These are phyloP conservation scores for Caenorhabditis uteleia DNA, from an alignment of 2,888 invertebrate genomes.

Conservation along the genomic window DNA sequence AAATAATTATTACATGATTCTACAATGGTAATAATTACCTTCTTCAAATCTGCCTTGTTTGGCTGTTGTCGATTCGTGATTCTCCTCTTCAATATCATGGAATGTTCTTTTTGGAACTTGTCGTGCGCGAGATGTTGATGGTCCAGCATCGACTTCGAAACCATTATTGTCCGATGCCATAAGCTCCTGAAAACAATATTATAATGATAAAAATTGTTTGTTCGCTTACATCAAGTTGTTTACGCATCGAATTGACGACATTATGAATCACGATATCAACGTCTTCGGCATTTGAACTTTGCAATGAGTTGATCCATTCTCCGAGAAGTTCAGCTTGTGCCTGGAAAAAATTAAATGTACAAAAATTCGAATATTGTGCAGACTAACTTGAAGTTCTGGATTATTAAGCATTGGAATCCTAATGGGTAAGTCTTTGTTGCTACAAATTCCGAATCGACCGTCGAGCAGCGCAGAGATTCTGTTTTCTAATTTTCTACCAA, in stretches of 20 bases:
- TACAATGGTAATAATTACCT: no score
- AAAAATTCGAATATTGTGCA: no score
- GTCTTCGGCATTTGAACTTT: constrained; percentile 10
- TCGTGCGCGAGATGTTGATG: neutral
- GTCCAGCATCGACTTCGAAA: neutral
- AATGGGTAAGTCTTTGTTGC: neutral
- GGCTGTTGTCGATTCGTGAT: no score
- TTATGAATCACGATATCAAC: constrained; percentile 20
- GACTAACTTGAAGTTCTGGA: constrained; percentile 1
- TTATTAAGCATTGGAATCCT: constrained; percentile 3
- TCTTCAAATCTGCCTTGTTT: no score
- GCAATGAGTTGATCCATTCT: constrained; percentile 27
- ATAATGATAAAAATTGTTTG: neutral
- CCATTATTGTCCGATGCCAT: neutral
- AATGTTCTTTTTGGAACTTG: no score
- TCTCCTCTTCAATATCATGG: neutral
- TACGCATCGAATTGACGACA: constrained; percentile 22
- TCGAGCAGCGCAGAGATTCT: constrained; percentile 12
- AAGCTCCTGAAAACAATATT: neutral
- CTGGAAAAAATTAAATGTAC: constrained; percentile 5
- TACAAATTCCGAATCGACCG: constrained; percentile 6
- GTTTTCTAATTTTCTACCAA: constrained; percentile 22
- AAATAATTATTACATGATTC: no score
- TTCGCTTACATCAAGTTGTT: constrained; percentile 18
- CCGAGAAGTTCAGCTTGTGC: constrained; percentile 13